phyloP scores from a whole-genome alignment of 2,888 invertebrate genomes.

The Allolobophora icterica region DNA sequence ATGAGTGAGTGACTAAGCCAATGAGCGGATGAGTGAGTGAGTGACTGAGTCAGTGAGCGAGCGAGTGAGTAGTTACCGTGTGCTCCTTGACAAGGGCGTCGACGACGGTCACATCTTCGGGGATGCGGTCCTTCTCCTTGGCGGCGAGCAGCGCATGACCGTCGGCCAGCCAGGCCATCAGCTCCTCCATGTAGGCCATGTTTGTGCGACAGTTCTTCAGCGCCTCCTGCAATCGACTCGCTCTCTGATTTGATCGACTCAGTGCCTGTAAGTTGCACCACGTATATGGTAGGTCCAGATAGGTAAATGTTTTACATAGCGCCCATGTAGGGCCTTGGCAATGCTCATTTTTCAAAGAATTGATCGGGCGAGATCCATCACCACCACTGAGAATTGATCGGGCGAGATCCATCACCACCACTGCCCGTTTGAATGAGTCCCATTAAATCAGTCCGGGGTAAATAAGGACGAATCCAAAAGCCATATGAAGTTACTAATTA shows the following conservation, averaged over 20 bases:
- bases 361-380: too few relatives aligned
- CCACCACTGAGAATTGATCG: too few relatives aligned
- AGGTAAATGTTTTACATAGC: too few relatives aligned
- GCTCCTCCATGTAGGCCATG: slow-evolving; percentile 62
- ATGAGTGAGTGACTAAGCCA: too few relatives aligned
- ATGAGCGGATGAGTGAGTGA: too few relatives aligned
- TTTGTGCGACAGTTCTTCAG: slow-evolving; percentile 60
- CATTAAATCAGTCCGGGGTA: too few relatives aligned
- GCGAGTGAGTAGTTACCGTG: slow-evolving; percentile 49
- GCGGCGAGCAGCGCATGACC: slow-evolving; percentile 62
- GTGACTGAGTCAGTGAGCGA: background rate
- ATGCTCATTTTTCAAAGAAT: too few relatives aligned
- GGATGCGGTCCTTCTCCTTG: slow-evolving; percentile 63
- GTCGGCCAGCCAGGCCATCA: slow-evolving; percentile 62
- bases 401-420: too few relatives aligned
- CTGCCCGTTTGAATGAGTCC: too few relatives aligned
- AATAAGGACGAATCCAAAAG: too few relatives aligned
- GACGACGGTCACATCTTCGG: slow-evolving; percentile 62
- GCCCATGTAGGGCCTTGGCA: too few relatives aligned
- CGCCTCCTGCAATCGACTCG: slow-evolving; percentile 60
- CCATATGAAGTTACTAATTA: background rate
- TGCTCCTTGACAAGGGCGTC: slow-evolving; percentile 63
- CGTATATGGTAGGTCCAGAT: too few relatives aligned
- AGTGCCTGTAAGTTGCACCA: slow-evolving; percentile 31
- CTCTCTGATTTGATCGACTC: slow-evolving; percentile 54